A percentile compares a stretch with the other conserved stretches of the same genome.
These are phyloP conservation scores for Podarcis lilfordi DNA, from an alignment of 2,797 vertebrate species.

Conservation along the genomic window DNA sequence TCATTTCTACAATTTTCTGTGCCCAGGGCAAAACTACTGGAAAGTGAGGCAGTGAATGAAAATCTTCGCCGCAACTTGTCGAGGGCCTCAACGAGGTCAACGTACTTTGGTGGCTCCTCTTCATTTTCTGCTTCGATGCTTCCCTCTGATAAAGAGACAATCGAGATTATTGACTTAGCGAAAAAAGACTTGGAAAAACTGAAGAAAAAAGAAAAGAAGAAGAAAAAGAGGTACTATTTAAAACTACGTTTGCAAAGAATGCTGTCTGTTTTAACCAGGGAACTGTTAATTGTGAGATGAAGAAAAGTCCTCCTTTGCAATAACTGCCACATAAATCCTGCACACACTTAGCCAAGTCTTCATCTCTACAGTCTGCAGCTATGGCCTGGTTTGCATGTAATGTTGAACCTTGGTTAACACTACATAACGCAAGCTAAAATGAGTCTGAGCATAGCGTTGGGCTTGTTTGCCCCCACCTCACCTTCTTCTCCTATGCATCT, in stretches of 20 bases:
- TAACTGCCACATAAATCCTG: conserved; percentile 14
- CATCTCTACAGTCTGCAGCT: neutral
- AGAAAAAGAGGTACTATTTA: conserved; percentile 90
- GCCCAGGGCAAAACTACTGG: conserved; percentile 91
- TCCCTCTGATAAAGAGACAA: conserved; percentile 90
- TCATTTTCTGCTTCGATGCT: conserved; percentile 81
- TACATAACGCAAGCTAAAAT: neutral
- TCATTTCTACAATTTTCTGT: neutral
- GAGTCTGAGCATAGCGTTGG: neutral
- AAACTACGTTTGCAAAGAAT: neutral
- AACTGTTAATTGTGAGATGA: neutral
- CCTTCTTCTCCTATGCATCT: neutral
- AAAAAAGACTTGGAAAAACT: conserved; percentile 96
- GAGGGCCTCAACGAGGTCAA: conserved; percentile 86
- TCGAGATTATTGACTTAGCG: conserved; percentile 93
- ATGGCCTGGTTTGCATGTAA: neutral
- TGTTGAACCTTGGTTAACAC: neutral
- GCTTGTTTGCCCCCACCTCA: too few relatives aligned
- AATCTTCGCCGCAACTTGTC: conserved; percentile 91
- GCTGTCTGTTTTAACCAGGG: neutral
- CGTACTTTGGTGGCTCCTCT: conserved; percentile 83
- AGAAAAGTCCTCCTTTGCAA: neutral
- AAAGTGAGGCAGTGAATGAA: conserved; percentile 94
- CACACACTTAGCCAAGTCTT: neutral
- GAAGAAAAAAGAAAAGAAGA: conserved; percentile 93